These are phyloP conservation scores for Petromus typicus DNA, from an alignment of 2,113 vertebrate genomes.

Conservation along the genomic window DNA sequence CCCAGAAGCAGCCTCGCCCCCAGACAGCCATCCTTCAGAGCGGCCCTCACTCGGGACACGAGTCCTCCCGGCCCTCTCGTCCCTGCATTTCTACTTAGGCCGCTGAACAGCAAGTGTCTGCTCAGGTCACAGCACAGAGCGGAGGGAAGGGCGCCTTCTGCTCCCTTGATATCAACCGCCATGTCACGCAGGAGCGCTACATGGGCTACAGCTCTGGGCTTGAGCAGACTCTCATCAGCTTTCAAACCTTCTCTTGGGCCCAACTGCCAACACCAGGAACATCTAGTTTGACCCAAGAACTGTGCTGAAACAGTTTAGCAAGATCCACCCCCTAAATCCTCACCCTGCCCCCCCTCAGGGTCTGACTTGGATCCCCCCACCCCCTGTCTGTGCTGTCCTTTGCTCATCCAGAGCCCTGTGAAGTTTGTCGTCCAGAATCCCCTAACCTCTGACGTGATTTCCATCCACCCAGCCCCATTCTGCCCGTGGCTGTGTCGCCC, in stretches of 20 bases:
- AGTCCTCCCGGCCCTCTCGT: accelerated
- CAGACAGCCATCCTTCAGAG: neutral
- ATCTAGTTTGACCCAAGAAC: neutral
- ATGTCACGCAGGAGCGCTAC: no score
- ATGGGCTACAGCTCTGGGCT: no score
- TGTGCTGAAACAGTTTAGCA: neutral
- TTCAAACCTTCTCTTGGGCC: neutral
- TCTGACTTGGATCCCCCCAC: neutral
- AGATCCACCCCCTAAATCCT: no score
- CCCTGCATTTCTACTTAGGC: neutral
- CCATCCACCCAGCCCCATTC: neutral
- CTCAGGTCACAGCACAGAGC: neutral
- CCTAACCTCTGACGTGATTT: neutral
- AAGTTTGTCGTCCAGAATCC: neutral
- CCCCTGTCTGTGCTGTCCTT: neutral
- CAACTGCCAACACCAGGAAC: neutral
- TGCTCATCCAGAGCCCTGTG: neutral
- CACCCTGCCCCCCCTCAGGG: no score
- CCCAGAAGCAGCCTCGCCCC: neutral
- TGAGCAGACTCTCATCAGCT: neutral
- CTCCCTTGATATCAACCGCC: neutral
- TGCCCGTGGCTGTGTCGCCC: no score
- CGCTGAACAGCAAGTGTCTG: neutral
- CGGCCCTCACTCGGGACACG: no score
- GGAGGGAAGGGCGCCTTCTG: neutral